These are phyloP conservation scores for Nycticryphes semicollaris DNA, from an alignment of 2,113 vertebrate genomes.

Conservation along the genomic window DNA sequence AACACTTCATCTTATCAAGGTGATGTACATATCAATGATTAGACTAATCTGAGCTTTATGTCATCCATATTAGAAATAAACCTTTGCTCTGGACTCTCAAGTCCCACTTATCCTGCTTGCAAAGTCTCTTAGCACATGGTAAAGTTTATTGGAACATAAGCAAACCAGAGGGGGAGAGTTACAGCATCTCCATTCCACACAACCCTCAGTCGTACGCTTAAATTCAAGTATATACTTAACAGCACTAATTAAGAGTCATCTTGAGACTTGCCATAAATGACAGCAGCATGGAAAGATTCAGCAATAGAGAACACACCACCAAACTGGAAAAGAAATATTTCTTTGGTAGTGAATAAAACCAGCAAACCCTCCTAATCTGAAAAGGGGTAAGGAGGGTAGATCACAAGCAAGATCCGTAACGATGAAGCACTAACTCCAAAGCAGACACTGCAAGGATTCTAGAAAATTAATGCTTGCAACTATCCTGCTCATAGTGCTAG, in stretches of 20 bases:
- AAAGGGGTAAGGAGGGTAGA: neutral
- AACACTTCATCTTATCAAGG: neutral
- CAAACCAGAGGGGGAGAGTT: neutral
- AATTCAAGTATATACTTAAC: neutral
- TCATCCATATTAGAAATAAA: neutral
- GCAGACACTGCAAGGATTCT: neutral
- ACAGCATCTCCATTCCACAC: neutral
- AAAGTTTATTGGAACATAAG: neutral
- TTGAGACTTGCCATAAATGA: neutral
- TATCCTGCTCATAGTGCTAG: neutral
- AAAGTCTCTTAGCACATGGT: neutral
- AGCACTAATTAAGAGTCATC: neutral
- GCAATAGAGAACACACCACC: neutral
- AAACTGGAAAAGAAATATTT: neutral
- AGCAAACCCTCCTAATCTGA: neutral
- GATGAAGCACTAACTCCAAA: neutral
- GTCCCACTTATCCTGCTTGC: neutral
- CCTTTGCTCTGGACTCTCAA: neutral
- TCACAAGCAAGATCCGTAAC: neutral
- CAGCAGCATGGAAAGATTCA: neutral
- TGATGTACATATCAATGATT: neutral
- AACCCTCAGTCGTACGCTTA: neutral
- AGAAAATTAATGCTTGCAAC: neutral
- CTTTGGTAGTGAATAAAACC: neutral
- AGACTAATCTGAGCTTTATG: neutral